Percentiles rank a stretch among this genome's conserved stretches.
These are phyloP conservation scores for Sebastes schlegelii DNA, from an alignment of 2,113 vertebrate genomes.

Conservation along the genomic window DNA sequence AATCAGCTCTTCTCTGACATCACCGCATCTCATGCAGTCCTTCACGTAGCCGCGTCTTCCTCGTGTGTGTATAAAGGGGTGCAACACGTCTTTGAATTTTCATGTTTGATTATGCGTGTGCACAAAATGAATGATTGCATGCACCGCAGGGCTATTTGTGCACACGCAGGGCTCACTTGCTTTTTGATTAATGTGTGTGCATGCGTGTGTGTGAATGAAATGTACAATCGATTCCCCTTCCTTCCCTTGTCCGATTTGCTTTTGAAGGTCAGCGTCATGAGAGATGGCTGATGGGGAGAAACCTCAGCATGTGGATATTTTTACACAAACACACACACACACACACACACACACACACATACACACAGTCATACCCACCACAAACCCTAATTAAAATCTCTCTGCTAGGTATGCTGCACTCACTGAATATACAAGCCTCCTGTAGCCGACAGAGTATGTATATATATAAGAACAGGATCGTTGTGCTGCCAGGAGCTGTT, in stretches of 20 bases:
- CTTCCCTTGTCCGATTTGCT: conserved; percentile 65
- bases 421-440: conserved; percentile 22
- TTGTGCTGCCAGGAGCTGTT: conserved; percentile 47
- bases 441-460: background rate
- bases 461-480: conserved; percentile 35
- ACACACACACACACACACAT: conserved; percentile 10
- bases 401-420: conserved; percentile 22
- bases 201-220: conserved; percentile 74
- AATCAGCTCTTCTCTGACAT: conserved; percentile 49
- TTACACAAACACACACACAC: conserved; percentile 25
- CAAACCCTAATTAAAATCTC: conserved; percentile 57
- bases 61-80: conserved; percentile 27
- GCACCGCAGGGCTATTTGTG: conserved; percentile 56
- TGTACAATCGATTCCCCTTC: conserved; percentile 73
- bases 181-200: conserved; percentile 77
- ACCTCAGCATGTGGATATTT: conserved; percentile 22
- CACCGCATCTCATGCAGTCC: background rate
- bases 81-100: conserved; percentile 46
- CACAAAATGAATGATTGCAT: conserved; percentile 61
- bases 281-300: conserved; percentile 37
- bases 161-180: conserved; percentile 45
- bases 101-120: conserved; percentile 66
- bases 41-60: conserved; percentile 1
- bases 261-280: conserved; percentile 77
- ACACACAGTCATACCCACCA: background rate